Evolutionary conservation across 2,888 invertebrate species (phyloP), one percentile per base, ranked within the genome.

Genomic region (Perdita meconis): DNA sequence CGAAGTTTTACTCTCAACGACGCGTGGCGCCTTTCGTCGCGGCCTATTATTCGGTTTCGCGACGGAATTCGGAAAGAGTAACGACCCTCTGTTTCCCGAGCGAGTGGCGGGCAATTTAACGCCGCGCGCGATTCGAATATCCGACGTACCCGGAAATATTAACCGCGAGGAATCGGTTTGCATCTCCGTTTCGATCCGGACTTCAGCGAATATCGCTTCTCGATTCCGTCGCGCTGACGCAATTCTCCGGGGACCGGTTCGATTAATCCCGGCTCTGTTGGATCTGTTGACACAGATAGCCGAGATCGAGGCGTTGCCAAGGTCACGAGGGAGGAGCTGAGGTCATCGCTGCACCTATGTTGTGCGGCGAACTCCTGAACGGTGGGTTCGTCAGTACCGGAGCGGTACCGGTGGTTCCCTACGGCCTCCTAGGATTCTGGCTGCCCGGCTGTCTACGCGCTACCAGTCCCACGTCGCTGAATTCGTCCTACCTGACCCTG

Each of bases 331-430:
- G 85, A 80, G 84, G 83, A 86, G 80, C 83, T 81, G 87, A 87
- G 80, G 83, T 81, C 83, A 87, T 86, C 82, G 86, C 80, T 87
- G 87, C 88, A 90, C 91, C 90, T 92, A 92, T 92, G 92, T 92
- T 92, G 92, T 92, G 92, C 92, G 92, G 92, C 76, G 92, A 92
- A 90, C 90, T 92, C 80, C 88, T 92, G 87, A 92, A 91, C 91
- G 92, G 92, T 86, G 92, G 92, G 85, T 90, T 92, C 86, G 92
- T 92, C 90, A 92, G 92, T 89, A 90, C 91, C 88, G 92, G 92
- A 87, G 90, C 92, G 85, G 90, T 91, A 81, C 88, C 91, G 85
- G 91, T 91, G 87, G 90, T 91, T 86, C 90, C 91, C 83, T 90
- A 89, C 86, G 89, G 91, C 85, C 89, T 91, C 79, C 85, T 90